These are phyloP conservation scores for Periparus ater DNA, from an alignment of 2,797 vertebrate genomes.

Conservation along the genomic window DNA sequence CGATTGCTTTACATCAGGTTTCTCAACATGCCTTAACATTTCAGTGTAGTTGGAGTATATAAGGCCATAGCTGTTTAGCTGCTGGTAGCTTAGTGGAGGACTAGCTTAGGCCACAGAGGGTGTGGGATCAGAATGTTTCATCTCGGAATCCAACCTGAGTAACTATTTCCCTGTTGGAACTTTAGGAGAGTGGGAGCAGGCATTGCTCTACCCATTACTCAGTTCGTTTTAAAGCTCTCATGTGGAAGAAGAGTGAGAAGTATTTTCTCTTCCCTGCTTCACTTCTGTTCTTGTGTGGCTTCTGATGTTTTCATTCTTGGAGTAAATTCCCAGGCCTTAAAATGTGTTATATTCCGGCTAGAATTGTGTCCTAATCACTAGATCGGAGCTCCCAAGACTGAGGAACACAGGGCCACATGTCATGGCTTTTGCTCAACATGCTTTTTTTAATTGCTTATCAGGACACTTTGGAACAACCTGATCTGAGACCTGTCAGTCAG, in stretches of 20 bases:
- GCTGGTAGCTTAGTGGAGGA: background rate
- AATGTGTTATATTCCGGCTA: background rate
- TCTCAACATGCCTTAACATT: background rate
- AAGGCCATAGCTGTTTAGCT: background rate
- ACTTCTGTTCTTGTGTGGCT: background rate
- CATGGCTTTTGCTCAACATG: background rate
- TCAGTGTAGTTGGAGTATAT: background rate
- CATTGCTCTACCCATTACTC: rapidly evolving
- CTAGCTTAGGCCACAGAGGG: background rate
- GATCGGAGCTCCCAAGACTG: background rate
- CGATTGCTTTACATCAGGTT: background rate
- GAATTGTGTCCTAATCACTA: background rate
- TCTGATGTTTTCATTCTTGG: background rate
- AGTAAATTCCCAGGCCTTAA: background rate
- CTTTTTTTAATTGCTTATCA: background rate
- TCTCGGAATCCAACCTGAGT: background rate
- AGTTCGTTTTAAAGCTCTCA: background rate
- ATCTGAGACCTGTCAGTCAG: background rate
- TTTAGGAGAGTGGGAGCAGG: background rate
- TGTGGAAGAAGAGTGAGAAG: background rate
- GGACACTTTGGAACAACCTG: background rate
- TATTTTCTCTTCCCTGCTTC: background rate
- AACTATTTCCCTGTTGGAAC: background rate
- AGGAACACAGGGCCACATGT: background rate
- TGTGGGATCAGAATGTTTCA: background rate